Conservation (phyloP, 2,113 vertebrate species). For the Triplophysa dalaica region DNA sequence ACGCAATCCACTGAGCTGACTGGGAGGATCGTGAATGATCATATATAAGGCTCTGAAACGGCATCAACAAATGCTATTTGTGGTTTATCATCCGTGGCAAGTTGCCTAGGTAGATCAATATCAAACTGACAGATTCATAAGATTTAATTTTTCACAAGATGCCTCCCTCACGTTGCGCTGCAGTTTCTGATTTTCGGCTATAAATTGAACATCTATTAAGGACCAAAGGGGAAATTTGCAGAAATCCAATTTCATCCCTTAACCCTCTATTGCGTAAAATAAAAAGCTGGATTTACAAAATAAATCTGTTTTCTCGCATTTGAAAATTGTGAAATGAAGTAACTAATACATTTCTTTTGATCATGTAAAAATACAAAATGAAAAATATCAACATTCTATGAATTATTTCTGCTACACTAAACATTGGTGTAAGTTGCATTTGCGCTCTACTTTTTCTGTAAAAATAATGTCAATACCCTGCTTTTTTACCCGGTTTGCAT, state of each 20-base stretch:
- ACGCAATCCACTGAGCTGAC: background rate
- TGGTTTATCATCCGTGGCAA: slow-evolving; percentile 3
- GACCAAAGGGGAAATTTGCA: background rate
- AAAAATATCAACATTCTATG: no score
- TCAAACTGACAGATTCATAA: slow-evolving; percentile 19
- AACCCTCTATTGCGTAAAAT: background rate
- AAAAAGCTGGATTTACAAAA: no score
- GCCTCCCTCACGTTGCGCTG: background rate
- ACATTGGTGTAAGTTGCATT: no score
- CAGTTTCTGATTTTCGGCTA: background rate
- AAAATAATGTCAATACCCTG: no score
- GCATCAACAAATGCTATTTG: slow-evolving; percentile 25
- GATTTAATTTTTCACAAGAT: slow-evolving; percentile 25
- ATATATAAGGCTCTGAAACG: background rate
- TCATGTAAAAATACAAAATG: no score
- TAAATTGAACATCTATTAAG: slow-evolving; percentile 16
- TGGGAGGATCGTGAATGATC: background rate
- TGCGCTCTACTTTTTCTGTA: no score
- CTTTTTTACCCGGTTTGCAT: no score
- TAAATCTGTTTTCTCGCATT: no score
- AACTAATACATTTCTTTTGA: no score
- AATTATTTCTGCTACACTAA: no score
- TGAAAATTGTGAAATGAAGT: no score
- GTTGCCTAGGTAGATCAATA: slow-evolving; percentile 28
- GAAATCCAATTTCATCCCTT: background rate